Evolutionary conservation across 35 echinoderm and acorn worm genomes (phyloP), one percentile per base, ranked within the genome.

Genomic region (Ophioderma brevispina): DNA sequence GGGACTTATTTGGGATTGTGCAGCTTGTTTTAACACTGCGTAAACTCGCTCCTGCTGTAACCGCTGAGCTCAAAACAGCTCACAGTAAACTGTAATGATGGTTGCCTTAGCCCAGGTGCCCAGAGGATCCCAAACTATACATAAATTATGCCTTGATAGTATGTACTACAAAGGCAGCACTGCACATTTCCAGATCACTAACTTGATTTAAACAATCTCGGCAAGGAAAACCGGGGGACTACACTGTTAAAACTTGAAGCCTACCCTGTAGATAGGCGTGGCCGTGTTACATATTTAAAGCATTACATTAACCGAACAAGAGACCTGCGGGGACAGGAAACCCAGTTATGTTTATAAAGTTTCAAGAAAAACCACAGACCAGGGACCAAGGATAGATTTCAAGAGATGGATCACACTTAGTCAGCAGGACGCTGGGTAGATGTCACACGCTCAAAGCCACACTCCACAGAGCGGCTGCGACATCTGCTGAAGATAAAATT

Each of bases 261-360:
- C 32, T 97, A 94, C 38, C 52, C 56, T 18, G 35, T 82, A 37
- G 94, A 97, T 75, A 50, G 70, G 30, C 76, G 95, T 41, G 63
- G 91, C 1, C 88, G 95, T 94, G 83, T 83, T 14, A 90, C 31
- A 1, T 86, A 84, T 36, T 55, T 96, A 33, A 85, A 59, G 39
- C 33, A 96, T 56, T 89, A 96, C 78, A 85, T 96, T 17, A 36
- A 89, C 36, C 78, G 78, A 64, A 96, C 90, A 41, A 79, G 32
- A 23, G 81, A 34, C 5, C 63, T 92, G 19, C 78, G 91, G 37
- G 79, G 79, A 18, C 40, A 38, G 40, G 84, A 80, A 55, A 70
- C 38, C 17, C 36, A 84, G 8, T 70, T 97, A 13, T 97, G 90
- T 4, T 64, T 97, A n/a, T n/a, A n/a, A 35, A 90, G 87, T 50